These are phyloP conservation scores for Mormyrus proboscirostris DNA, from an alignment of 2,797 vertebrate species.

Conservation along the genomic window DNA sequence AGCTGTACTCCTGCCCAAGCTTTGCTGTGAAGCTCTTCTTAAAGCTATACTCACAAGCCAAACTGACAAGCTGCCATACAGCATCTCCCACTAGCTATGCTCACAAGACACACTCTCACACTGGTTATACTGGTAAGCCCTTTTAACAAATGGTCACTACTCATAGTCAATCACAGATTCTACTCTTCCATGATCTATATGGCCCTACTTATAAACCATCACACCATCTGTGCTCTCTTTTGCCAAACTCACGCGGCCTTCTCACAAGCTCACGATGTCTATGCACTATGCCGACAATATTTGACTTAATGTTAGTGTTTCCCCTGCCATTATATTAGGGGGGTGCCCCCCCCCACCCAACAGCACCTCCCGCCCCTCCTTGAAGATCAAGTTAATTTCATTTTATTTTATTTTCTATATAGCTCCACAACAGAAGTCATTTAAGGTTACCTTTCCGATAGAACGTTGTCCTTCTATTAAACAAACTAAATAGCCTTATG, in stretches of 20 bases:
- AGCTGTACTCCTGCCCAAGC: neutral
- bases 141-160: neutral
- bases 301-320: neutral
- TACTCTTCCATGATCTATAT: neutral
- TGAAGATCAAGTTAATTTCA: too few species aligned
- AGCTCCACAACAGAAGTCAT: too few species aligned
- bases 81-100: neutral
- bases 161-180: neutral
- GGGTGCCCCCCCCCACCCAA: too few species aligned
- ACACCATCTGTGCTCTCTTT: neutral
- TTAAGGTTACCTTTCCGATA: too few species aligned
- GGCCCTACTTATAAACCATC: neutral
- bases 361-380: too few species aligned
- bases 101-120: neutral
- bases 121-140: neutral
- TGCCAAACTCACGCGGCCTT: neutral
- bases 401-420: too few species aligned
- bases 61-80: neutral
- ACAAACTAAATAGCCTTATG: too few species aligned
- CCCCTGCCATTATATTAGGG: too few species aligned
- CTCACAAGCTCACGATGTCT: neutral
- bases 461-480: too few species aligned
- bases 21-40: neutral
- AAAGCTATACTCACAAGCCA: neutral
- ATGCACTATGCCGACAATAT: neutral